phyloP scores from a whole-genome alignment of 2,797 vertebrate species.

The Rhabdophis nuchalis region DNA sequence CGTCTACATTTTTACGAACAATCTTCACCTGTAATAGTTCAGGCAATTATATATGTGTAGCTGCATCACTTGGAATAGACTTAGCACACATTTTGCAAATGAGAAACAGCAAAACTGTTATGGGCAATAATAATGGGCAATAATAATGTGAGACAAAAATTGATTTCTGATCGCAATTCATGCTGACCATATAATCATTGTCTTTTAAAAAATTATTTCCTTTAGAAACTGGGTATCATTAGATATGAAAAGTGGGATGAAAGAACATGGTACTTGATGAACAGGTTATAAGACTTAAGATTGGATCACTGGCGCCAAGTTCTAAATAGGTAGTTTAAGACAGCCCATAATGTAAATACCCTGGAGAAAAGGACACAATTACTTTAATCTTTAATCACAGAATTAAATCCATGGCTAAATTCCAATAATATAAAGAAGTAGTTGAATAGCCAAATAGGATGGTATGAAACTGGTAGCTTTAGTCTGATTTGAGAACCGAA shows the following conservation, averaged over 20 bases:
- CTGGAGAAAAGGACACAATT: neutral
- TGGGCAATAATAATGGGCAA: neutral
- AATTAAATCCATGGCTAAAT: slow-evolving; percentile 5
- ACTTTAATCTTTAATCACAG: slow-evolving; percentile 38
- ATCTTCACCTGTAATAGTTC: neutral
- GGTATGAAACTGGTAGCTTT: neutral
- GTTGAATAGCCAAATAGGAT: neutral
- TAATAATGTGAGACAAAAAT: neutral
- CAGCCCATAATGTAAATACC: slow-evolving; percentile 36
- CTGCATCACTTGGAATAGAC: neutral
- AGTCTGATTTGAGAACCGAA: neutral
- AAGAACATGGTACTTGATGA: slow-evolving; percentile 6
- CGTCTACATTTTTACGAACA: neutral
- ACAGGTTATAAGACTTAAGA: slow-evolving; percentile 27
- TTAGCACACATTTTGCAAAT: neutral
- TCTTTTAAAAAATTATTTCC: neutral
- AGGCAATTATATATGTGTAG: neutral
- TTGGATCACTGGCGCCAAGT: slow-evolving; percentile 15
- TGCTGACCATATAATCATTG: neutral
- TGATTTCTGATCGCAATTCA: neutral
- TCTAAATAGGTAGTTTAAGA: slow-evolving; percentile 39
- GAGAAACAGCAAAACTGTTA: slow-evolving; percentile 1
- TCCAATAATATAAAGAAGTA: neutral
- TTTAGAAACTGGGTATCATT: neutral
- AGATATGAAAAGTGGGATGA: slow-evolving; percentile 8